Evolutionary conservation across 2,888 invertebrate species (phyloP), one percentile per base, ranked within the genome.

Genomic region (Seira musarum): DNA sequence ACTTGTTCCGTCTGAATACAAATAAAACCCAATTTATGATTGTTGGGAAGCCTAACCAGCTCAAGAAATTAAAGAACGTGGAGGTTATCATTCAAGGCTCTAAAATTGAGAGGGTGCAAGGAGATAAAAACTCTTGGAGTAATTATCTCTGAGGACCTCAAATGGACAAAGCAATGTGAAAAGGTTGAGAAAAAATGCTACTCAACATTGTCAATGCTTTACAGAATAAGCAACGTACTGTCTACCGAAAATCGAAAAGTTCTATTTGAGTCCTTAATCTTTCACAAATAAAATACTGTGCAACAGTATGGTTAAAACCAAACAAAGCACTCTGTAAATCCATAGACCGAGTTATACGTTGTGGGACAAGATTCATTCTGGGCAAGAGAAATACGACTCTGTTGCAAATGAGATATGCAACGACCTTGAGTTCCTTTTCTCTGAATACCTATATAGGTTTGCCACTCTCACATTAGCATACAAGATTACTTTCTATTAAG

Each of bases 1-100:
- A 83, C 71, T 22, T 57, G 8, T 57, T 83, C 17, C 57, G 57
- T 0, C 53, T 83, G 0, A 83, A 81, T 35, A 25, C 57, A 1
- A 22, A 30, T 19, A 83, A 83, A 71, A 74, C 72, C 0, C 57
- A 81, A 67, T 66, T 57, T 35, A 75, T 83, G 15, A 24, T 82
- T 10, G 10, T 80, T 10, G 80, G 80, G 1, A 63, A 22, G 15
- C 60, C 61, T 1, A 22, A 17, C 2, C 46, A 13, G 3, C 6
- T 21, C 1, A 61, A 22, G 3, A 49, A 66, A 5, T 1, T 79
- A 15, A n/a, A 21, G 10, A 2, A 68, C 24, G n/a, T 73, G 1
- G 6, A 6, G 22, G 0, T 81, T 15, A 17, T 13, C 2, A 17
- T 77, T 6, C 24, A 46, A 5, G 46, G 64, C 13, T 19, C 15